Conservation (phyloP, 2,888 invertebrate genomes). For the Stenchaetothrips biformis region DNA sequence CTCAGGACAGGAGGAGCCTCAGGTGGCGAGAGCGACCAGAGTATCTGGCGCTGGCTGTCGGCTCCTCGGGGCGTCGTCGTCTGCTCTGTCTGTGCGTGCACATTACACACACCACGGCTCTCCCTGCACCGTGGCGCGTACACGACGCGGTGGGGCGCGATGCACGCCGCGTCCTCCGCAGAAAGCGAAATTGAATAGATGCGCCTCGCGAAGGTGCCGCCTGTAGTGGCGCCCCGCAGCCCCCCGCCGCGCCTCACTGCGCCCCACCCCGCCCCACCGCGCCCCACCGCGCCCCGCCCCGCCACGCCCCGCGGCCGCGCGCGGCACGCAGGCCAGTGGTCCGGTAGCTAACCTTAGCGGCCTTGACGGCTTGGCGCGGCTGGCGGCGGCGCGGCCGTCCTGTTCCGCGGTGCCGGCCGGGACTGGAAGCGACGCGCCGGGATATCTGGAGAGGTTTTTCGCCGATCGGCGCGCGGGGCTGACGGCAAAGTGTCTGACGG, state of each 20-base stretch:
- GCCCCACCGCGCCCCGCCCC: not conserved
- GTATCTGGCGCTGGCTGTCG: too few species aligned
- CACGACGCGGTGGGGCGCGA: not conserved
- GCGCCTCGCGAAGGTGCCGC: not conserved
- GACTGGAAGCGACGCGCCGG: not conserved
- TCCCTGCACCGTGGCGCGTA: too few species aligned
- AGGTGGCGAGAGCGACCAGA: too few species aligned
- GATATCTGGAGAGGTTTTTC: too few species aligned
- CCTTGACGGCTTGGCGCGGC: not conserved
- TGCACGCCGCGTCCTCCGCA: not conserved
- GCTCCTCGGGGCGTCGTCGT: too few species aligned
- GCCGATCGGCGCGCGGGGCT: too few species aligned
- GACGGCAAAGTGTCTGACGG: too few species aligned
- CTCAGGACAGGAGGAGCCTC: not conserved
- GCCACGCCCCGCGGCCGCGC: not conserved
- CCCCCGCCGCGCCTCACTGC: not conserved
- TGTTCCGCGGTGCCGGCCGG: not conserved
- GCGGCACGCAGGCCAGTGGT: not conserved
- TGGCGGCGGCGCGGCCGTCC: not conserved
- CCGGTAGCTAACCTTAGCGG: conserved; percentile 21
- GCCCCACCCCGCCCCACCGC: not conserved
- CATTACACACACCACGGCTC: too few species aligned
- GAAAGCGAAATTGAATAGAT: conserved; percentile 23
- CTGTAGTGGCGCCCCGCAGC: not conserved
- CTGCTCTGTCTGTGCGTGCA: too few species aligned